A percentile compares a stretch with the other conserved stretches of the same genome.
Conservation (phyloP, 2,888 invertebrate species). For the Malacosoma neustria region DNA sequence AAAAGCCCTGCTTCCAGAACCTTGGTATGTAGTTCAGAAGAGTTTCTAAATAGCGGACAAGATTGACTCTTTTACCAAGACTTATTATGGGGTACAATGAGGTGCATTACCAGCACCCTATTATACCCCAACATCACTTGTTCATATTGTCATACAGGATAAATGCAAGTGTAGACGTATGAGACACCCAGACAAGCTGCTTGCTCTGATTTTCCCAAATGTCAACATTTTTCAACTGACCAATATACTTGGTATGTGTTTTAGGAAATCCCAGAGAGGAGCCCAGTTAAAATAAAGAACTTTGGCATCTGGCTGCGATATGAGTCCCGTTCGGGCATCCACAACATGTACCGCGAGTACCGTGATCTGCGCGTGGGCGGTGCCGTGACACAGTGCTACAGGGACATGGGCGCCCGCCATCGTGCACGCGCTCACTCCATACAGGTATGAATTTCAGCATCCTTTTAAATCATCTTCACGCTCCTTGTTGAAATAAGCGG, state of each 20-base stretch:
- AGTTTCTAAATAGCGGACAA: too few species aligned
- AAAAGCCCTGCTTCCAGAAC: too few species aligned
- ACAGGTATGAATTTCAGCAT: conserved; percentile 67
- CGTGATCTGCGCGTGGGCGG: conserved; percentile 96
- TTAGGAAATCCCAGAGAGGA: conserved; percentile 90
- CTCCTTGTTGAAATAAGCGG: too few species aligned
- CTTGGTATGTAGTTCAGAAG: too few species aligned
- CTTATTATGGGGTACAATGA: too few species aligned
- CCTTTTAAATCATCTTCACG: conserved; percentile 5
- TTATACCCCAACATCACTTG: too few species aligned
- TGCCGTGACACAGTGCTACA: conserved; percentile 98
- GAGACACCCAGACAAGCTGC: too few species aligned
- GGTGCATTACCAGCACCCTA: too few species aligned
- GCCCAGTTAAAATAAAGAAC: conserved; percentile 97
- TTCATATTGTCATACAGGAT: too few species aligned
- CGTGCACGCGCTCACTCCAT: conserved; percentile 98
- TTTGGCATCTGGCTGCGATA: conserved; percentile 99
- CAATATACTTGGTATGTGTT: conserved; percentile 72
- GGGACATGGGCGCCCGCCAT: conserved; percentile 99
- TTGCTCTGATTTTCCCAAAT: too few species aligned
- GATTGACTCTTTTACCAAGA: too few species aligned
- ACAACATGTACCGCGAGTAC: conserved; percentile 99
- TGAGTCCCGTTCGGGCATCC: conserved; percentile 98
- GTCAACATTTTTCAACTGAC: conserved; percentile 97
- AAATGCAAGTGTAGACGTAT: too few species aligned